phyloP scores from a whole-genome alignment of 2,797 vertebrate genomes.

The Strix occidentalis region DNA sequence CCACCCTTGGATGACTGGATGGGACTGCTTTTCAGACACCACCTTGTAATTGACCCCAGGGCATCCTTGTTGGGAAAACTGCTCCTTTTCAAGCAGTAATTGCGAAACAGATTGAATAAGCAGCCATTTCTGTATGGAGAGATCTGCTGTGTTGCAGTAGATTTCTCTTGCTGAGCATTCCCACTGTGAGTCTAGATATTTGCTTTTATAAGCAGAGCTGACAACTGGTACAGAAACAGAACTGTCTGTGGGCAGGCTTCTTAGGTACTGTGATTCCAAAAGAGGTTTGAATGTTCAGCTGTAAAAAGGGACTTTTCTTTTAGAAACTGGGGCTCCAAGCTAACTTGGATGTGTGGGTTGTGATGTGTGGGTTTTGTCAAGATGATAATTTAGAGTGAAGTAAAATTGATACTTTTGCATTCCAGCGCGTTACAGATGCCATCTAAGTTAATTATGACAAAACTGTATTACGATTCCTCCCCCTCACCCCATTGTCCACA shows the following conservation, averaged over 20 bases:
- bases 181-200: neutral
- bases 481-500: neutral
- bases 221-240: neutral
- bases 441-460: constrained; percentile 6
- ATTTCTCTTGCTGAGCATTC: neutral
- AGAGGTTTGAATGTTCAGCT: neutral
- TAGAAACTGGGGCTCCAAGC: neutral
- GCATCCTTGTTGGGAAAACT: neutral
- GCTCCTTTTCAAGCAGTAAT: neutral
- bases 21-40: neutral
- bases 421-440: neutral
- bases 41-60: neutral
- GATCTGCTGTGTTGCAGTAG: neutral
- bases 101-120: neutral
- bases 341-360: neutral
- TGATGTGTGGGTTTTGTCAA: constrained; percentile 15
- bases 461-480: neutral
- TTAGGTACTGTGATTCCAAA: neutral
- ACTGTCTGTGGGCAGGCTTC: neutral
- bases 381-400: neutral
- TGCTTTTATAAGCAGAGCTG: neutral
- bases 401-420: neutral
- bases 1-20: neutral
- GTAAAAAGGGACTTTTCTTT: neutral
- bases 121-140: neutral